These are phyloP conservation scores for Synergus laeviventris DNA, from an alignment of 2,888 invertebrate species.

Conservation along the genomic window DNA sequence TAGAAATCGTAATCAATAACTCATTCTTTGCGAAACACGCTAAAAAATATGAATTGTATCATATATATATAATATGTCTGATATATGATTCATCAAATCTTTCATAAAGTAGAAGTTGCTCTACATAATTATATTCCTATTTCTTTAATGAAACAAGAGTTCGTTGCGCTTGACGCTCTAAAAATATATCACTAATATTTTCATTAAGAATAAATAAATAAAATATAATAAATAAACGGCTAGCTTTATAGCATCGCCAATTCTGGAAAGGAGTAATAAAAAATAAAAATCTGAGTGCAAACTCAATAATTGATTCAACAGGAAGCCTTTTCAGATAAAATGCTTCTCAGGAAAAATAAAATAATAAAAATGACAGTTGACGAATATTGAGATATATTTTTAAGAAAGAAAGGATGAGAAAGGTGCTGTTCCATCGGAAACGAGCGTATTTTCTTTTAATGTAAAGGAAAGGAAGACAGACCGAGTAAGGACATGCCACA, in stretches of 20 bases:
- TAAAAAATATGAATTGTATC: conserved; percentile 8
- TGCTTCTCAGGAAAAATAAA: neutral
- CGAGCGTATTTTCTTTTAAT: conserved; percentile 1
- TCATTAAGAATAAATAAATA: neutral
- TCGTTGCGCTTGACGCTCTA: neutral
- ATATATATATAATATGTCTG: too few species aligned
- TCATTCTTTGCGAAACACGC: neutral
- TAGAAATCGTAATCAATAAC: too few species aligned
- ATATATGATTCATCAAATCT: neutral
- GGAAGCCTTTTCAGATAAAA: neutral
- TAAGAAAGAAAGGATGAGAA: conserved; percentile 27
- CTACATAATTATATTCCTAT: neutral
- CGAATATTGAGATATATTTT: neutral
- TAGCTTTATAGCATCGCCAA: neutral
- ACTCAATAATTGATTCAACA: neutral
- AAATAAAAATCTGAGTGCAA: neutral
- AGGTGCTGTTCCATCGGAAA: conserved; percentile 8
- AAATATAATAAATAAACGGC: neutral
- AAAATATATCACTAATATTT: neutral
- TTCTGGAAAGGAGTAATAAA: neutral
- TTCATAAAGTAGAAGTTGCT: neutral
- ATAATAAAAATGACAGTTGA: neutral
- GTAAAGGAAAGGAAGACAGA: conserved; percentile 4
- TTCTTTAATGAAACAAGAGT: neutral
- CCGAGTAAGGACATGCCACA: neutral